Evolutionary conservation across 2,113 vertebrate species (phyloP).

Genomic region (Alexandromys fortis): DNA sequence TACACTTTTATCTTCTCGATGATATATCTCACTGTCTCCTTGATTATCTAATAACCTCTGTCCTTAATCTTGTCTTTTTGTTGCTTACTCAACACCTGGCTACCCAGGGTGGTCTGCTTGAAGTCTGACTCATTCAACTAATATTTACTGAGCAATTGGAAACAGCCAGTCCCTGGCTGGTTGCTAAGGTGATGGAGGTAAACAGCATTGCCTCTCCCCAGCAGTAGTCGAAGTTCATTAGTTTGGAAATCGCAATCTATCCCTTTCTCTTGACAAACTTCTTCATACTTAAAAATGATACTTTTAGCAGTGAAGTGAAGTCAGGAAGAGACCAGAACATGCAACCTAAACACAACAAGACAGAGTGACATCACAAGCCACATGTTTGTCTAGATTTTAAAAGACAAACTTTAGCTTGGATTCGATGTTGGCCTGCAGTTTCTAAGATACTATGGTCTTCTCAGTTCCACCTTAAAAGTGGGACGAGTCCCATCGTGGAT

Average conservation of each 20-base stretch:
- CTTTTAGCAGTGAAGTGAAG: conserved; percentile 11
- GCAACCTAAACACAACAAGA: conserved; percentile 29
- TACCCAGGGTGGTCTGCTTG: conserved; percentile 2
- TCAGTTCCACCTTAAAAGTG: not conserved
- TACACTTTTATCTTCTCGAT: conserved; percentile 18
- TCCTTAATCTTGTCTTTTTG: not conserved
- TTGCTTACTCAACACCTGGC: conserved; percentile 65
- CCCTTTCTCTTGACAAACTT: conserved; percentile 47
- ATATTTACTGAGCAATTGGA: conserved; percentile 69
- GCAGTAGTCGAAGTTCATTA: not conserved
- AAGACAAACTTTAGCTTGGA: not conserved
- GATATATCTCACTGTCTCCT: conserved; percentile 5
- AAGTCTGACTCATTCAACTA: conserved; percentile 68
- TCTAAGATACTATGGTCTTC: not conserved
- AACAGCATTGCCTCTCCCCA: conserved; percentile 14
- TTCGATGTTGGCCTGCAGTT: conserved; percentile 1
- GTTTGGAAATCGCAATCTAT: not conserved
- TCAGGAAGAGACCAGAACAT: conserved; percentile 1
- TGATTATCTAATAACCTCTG: not conserved
- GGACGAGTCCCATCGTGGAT: not conserved
- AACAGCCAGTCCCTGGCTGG: conserved; percentile 26
- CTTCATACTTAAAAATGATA: conserved; percentile 39
- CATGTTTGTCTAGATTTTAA: not conserved
- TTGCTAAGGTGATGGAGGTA: conserved; percentile 62
- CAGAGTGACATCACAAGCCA: not conserved